Base-by-base conservation (phyloP, 2,888 invertebrate genomes). In the Cheilosia scutellata region DNA sequence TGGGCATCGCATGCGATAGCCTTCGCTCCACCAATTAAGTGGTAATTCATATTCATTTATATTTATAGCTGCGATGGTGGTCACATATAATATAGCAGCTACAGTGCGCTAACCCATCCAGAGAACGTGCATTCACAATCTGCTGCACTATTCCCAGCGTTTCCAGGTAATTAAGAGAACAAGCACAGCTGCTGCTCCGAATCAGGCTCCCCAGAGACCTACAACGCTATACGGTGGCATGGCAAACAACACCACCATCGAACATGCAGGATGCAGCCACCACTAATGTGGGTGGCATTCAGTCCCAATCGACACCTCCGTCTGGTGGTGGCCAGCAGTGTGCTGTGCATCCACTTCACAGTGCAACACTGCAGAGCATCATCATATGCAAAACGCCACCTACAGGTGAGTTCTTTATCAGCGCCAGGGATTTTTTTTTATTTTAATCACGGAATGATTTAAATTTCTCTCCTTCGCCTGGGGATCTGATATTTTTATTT, bases 321-420 rank as follows among this genome's bases (percentile, higher is more conserved):
- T 66, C 74, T 37, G 65, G 71, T 66, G 65, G 40, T 37, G n/a
- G 16, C 31, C 49, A 57, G 4, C 37, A 20, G 68, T 20, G 33
- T 31, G 40, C 55, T 31, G 4, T 20, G 20, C n/a, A n/a, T n/a
- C n/a, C 25, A 37, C 27, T 25, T 9, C 37, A 16, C 20, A 13
- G 31, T n/a, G n/a, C 74, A 75, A 31, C 37, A 49, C 47, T 58
- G 51, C 72, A 62, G 53, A 49, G 60, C 20, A 78, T 83, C 79
- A 71, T 75, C 77, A 77, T 86, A 86, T 86, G 86, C 86, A 86
- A 86, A 86, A 86, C 86, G 86, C 86, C 86, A 86, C 86, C 86
- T 86, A 86, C 86, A 86, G 86, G 82, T 86, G 86, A 86, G 86
- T 86, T 86, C 86, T 77, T 82, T 86, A 86, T 86, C 86, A 86